Base-by-base conservation (phyloP, 2,797 vertebrate species). In the Setipinna tenuifilis region DNA sequence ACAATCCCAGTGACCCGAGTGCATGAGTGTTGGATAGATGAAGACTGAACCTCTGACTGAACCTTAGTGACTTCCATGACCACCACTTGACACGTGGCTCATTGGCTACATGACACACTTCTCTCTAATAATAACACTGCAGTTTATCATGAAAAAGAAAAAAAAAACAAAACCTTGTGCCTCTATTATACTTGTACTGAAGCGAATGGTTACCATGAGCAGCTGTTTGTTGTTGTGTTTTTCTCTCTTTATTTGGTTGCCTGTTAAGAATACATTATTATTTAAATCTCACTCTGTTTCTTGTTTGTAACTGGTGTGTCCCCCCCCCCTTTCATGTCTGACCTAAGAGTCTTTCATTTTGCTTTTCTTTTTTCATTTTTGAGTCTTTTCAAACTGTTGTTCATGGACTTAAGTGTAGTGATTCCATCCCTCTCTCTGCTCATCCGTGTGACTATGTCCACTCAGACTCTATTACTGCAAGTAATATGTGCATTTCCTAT, bases 401-500 rank as follows among this genome's bases (percentile, higher is more conserved):
- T 90, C 95, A 96, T 96, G 96, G 71, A 93, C 96, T 62, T 87
- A 80, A 95, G 96, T 96, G 96, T 95, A 97, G 96, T 97, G 94
- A 96, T 95, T 95, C 94, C 96, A 94, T 96, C 96, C 95, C 96
- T 95, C 95, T 96, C 96, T 95, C 95, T 93, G 96, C 94, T 96
- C 97, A 93, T 98, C 97, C 97, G 96, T 96, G 96, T 96, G 96
- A 95, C 95, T 97, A 97, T 96, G 95, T 97, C 96, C 97, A 97
- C 96, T 96, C 96, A 97, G 90, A 97, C 96, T 97, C 96, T 95
- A 95, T 97, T 98, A 98, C 96, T 98, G 97, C 96, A 98, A 98
- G 97, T 96, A 97, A 98, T 95, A 97, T 97, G 97, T 98, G 97
- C 97, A 97, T 98, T 98, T 98, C 98, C 98, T 99, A 99, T 99